These are phyloP conservation scores for Pterophyllum scalare DNA, from an alignment of 2,113 vertebrate genomes.

Conservation along the genomic window DNA sequence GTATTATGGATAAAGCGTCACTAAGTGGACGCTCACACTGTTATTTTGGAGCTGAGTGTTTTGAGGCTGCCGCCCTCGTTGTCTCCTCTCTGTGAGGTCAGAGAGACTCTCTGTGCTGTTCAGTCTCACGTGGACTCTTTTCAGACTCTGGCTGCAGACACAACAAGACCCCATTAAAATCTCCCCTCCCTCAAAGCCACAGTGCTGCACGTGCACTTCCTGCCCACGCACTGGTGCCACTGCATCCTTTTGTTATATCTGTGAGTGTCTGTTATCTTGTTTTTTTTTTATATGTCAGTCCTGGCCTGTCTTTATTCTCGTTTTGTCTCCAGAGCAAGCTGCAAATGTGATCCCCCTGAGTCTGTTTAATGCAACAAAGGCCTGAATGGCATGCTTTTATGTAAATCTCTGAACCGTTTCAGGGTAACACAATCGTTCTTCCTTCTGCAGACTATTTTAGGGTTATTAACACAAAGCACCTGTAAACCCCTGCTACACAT, in stretches of 20 bases:
- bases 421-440: background rate
- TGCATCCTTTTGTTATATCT: background rate
- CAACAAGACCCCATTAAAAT: constrained; percentile 30
- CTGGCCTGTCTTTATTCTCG: background rate
- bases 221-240: background rate
- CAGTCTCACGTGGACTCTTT: constrained; percentile 12
- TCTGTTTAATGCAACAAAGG: background rate
- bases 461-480: background rate
- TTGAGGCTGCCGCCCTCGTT: background rate
- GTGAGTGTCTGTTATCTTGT: background rate
- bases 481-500: background rate
- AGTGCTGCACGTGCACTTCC: background rate
- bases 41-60: background rate
- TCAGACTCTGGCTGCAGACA: constrained; percentile 24
- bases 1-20: rapidly evolving
- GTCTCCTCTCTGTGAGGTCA: constrained; percentile 1
- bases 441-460: background rate
- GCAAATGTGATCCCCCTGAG: background rate
- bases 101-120: constrained; percentile 8
- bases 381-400: no score
- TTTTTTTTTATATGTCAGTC: background rate
- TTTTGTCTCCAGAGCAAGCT: background rate
- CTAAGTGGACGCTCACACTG: background rate
- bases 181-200: background rate
- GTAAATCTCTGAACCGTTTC: background rate